These are phyloP conservation scores for Pongo abelii DNA, from an alignment of 2,113 vertebrate genomes.

Conservation along the genomic window DNA sequence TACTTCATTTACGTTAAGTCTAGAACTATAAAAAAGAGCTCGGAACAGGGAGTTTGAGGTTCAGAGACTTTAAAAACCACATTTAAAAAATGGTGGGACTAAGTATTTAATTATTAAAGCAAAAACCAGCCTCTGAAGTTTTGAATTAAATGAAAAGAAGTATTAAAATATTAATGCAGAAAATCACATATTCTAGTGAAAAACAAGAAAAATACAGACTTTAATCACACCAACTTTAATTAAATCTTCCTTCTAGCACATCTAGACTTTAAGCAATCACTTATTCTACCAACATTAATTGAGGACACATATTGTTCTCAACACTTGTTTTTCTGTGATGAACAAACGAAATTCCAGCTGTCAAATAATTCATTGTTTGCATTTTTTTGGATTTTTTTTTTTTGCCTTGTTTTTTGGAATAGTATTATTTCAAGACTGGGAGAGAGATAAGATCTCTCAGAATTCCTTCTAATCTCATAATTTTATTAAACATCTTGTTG, in stretches of 20 bases:
- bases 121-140: background rate
- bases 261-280: background rate
- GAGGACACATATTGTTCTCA: background rate
- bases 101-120: background rate
- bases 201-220: background rate
- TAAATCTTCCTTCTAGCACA: background rate
- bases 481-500: constrained; percentile 71
- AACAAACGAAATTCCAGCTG: constrained; percentile 60
- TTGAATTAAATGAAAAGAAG: background rate
- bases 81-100: background rate
- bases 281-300: background rate
- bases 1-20: background rate
- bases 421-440: constrained; percentile 31
- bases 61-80: background rate
- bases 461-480: constrained; percentile 76
- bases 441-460: constrained; percentile 28
- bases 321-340: constrained; percentile 27
- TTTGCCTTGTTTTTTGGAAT: constrained; percentile 18
- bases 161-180: background rate
- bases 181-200: background rate
- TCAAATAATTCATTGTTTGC: constrained; percentile 49
- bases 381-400: constrained; percentile 46
- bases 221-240: background rate
- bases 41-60: background rate
- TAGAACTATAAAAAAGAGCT: constrained; percentile 42